Evolutionary conservation across 2,888 invertebrate genomes (phyloP).

Genomic region (Hypercompe scribonia): DNA sequence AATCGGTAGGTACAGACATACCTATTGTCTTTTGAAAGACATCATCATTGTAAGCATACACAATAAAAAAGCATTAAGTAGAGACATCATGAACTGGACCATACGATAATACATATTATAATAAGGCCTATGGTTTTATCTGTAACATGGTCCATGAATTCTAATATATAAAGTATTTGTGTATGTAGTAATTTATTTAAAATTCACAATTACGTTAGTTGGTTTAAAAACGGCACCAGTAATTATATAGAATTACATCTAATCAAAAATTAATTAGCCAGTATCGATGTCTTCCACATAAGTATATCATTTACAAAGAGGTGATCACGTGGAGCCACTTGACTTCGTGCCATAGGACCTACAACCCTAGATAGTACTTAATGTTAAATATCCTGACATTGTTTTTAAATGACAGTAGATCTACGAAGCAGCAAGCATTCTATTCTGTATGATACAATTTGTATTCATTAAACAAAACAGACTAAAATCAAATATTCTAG

Average conservation of each 20-base stretch:
- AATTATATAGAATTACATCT: conserved; percentile 29
- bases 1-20: too few species aligned
- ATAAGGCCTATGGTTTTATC: too few species aligned
- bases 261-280: conserved; percentile 37
- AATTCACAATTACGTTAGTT: background rate
- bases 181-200: background rate
- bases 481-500: too few species aligned
- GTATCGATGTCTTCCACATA: conserved; percentile 4
- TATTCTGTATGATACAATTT: background rate
- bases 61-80: too few species aligned
- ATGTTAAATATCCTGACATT: conserved; percentile 31
- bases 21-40: too few species aligned
- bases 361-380: conserved; percentile 12
- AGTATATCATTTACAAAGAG: conserved; percentile 12
- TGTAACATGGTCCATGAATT: too few species aligned
- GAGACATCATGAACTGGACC: too few species aligned
- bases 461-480: background rate
- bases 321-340: conserved; percentile 24
- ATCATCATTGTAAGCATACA: too few species aligned
- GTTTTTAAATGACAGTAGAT: conserved; percentile 13
- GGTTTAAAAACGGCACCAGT: conserved; percentile 1
- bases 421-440: background rate
- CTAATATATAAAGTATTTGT: background rate
- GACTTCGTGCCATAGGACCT: conserved; percentile 39
- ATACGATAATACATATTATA: too few species aligned